A percentile compares a stretch with the other conserved stretches of the same genome.
phyloP scores from a whole-genome alignment of 2,888 invertebrate species.

The Tetheella fluctuosa region DNA sequence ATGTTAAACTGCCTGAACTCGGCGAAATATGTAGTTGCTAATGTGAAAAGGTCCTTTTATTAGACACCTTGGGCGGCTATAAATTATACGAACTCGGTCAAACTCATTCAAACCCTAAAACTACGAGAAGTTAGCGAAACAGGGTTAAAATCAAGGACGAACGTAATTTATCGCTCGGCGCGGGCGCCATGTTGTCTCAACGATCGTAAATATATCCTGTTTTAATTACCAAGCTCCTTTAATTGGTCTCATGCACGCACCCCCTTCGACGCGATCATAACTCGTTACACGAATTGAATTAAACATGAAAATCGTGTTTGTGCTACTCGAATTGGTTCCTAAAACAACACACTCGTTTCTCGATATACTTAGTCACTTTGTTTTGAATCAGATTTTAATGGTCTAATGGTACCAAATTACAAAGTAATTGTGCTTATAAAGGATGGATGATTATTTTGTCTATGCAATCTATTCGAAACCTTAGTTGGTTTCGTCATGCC shows the following conservation, averaged over 20 bases:
- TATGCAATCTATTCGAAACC: too few relatives aligned
- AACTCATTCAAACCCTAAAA: slow-evolving; percentile 40
- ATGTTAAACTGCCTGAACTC: slow-evolving; percentile 10
- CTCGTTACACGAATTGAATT: slow-evolving; percentile 30
- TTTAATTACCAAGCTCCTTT: slow-evolving; percentile 74
- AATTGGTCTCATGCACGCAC: slow-evolving; percentile 73
- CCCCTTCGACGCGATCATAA: slow-evolving; percentile 32
- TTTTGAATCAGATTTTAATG: not conserved
- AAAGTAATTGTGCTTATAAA: too few relatives aligned
- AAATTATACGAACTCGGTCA: slow-evolving; percentile 52
- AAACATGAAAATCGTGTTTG: slow-evolving; percentile 20
- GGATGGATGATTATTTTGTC: too few relatives aligned
- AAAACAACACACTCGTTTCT: not conserved
- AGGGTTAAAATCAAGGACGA: slow-evolving; percentile 77
- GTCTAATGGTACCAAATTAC: too few relatives aligned
- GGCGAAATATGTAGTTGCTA: slow-evolving; percentile 19
- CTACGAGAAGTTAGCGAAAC: slow-evolving; percentile 48
- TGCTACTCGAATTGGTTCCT: slow-evolving; percentile 9
- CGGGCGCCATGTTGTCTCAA: slow-evolving; percentile 74
- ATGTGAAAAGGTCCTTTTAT: slow-evolving; percentile 39
- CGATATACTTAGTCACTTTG: not conserved
- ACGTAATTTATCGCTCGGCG: slow-evolving; percentile 65
- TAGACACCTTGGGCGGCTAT: slow-evolving; percentile 41
- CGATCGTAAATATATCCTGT: slow-evolving; percentile 77
- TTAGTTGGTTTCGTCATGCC: too few relatives aligned